Percentiles rank a stretch among this genome's conserved stretches.
phyloP scores from a whole-genome alignment of 2,888 invertebrate species.

The Troglohyphantes excavatus region DNA sequence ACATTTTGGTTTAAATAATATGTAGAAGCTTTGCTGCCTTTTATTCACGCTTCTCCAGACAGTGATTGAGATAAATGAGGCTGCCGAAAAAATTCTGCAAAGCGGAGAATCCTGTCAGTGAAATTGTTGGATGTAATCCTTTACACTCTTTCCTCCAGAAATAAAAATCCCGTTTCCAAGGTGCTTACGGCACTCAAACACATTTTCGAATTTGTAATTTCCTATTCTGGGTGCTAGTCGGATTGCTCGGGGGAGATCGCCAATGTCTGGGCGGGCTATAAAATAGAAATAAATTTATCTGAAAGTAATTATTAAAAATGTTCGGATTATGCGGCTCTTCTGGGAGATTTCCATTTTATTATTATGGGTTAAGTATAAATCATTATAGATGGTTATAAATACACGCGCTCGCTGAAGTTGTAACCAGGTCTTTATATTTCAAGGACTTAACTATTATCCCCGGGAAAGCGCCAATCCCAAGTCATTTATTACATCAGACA shows the following conservation, averaged over 20 bases:
- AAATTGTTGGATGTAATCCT: conserved; percentile 14
- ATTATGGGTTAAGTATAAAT: too few relatives aligned
- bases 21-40: neutral
- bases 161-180: conserved; percentile 24
- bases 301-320: neutral
- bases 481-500: too few relatives aligned
- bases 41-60: conserved; percentile 29
- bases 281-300: neutral
- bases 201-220: conserved; percentile 5
- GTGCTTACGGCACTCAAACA: conserved; percentile 6
- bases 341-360: too few relatives aligned
- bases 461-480: too few relatives aligned
- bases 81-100: conserved; percentile 29
- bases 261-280: neutral
- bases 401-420: too few relatives aligned
- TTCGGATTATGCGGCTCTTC: too few relatives aligned
- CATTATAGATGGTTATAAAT: too few relatives aligned
- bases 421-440: too few relatives aligned
- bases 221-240: neutral
- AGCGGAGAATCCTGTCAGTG: conserved; percentile 16
- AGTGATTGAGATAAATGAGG: conserved; percentile 56
- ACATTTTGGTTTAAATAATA: conserved; percentile 30
- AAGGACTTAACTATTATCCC: too few relatives aligned
- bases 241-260: neutral
- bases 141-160: neutral